Evolutionary conservation across 2,888 invertebrate species (phyloP).

Genomic region (Drosophila antonietae): DNA sequence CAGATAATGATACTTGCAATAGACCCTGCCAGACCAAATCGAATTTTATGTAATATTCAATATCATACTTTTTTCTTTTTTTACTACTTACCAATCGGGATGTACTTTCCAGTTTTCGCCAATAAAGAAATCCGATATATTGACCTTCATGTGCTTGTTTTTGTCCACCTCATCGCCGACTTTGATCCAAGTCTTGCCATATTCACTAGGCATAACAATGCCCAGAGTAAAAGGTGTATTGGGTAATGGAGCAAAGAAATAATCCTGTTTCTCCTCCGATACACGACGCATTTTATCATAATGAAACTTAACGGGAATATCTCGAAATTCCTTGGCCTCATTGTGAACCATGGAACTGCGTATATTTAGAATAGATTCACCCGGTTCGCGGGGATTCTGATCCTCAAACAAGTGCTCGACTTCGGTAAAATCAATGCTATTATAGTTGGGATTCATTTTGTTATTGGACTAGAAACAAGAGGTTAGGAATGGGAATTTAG

Average conservation of each 20-base stretch:
- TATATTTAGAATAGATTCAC: constrained; percentile 85
- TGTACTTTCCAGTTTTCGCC: constrained; percentile 92
- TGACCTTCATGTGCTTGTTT: constrained; percentile 88
- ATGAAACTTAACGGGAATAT: constrained; percentile 91
- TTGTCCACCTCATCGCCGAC: constrained; percentile 91
- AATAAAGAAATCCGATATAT: constrained; percentile 90
- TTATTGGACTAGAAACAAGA: constrained; percentile 63
- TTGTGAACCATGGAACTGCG: constrained; percentile 91
- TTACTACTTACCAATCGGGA: constrained; percentile 89
- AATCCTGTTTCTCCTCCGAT: constrained; percentile 91
- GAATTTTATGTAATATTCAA: too few relatives aligned
- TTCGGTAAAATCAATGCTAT: constrained; percentile 97
- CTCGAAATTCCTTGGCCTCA: constrained; percentile 87
- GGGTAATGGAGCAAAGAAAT: constrained; percentile 92
- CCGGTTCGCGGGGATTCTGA: constrained; percentile 88
- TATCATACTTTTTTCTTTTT: background rate
- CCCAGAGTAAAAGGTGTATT: constrained; percentile 95
- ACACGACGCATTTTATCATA: constrained; percentile 94
- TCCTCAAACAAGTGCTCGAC: constrained; percentile 93
- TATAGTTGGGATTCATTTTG: constrained; percentile 94
- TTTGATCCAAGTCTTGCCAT: constrained; percentile 87
- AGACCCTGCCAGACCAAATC: constrained; percentile 87
- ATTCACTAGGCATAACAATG: constrained; percentile 91
- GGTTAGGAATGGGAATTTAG: too few relatives aligned
- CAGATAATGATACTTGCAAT: constrained; percentile 94